Percentiles rank a stretch among this genome's conserved stretches.
phyloP scores from a whole-genome alignment of 1,140 invertebrate species.

The Zaprionus camerounensis region DNA sequence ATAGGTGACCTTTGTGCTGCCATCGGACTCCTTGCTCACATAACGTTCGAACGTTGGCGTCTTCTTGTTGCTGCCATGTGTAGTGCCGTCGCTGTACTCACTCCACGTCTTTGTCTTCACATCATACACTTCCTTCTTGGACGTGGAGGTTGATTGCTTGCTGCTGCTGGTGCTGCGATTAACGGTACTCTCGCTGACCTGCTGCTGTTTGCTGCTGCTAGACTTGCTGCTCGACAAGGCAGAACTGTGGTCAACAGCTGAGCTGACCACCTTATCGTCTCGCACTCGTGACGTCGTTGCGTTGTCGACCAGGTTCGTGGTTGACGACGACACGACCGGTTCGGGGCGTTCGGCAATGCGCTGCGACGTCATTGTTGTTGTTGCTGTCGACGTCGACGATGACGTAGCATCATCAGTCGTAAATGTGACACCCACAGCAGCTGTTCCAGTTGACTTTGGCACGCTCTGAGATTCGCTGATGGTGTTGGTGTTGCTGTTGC shows the following conservation, averaged over 20 bases:
- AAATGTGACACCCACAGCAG: constrained; percentile 17
- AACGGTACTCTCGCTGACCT: constrained; percentile 59
- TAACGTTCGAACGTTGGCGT: constrained; percentile 79
- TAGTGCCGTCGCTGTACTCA: constrained; percentile 70
- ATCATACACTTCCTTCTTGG: constrained; percentile 81
- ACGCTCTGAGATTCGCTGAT: constrained; percentile 74
- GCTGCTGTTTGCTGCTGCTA: constrained; percentile 31
- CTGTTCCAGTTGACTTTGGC: constrained; percentile 53
- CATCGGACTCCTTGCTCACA: constrained; percentile 79
- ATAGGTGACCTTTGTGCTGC: constrained; percentile 75
- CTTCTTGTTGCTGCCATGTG: constrained; percentile 52
- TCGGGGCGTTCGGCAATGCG: constrained; percentile 33
- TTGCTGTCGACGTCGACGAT: constrained; percentile 20
- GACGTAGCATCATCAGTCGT: constrained; percentile 12
- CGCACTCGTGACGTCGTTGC: constrained; percentile 46
- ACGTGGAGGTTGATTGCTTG: constrained; percentile 54
- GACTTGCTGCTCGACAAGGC: constrained; percentile 25
- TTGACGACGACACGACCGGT: constrained; percentile 64
- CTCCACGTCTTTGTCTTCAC: constrained; percentile 84
- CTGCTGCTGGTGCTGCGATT: constrained; percentile 53
- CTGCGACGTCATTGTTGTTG: constrained; percentile 62
- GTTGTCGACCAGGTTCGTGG: constrained; percentile 48
- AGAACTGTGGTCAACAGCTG: constrained; percentile 47
- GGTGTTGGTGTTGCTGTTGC: constrained; percentile 33
- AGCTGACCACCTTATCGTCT: constrained; percentile 54